These are phyloP conservation scores for Amazona finschi DNA, from an alignment of 2,797 vertebrate species.

Conservation along the genomic window DNA sequence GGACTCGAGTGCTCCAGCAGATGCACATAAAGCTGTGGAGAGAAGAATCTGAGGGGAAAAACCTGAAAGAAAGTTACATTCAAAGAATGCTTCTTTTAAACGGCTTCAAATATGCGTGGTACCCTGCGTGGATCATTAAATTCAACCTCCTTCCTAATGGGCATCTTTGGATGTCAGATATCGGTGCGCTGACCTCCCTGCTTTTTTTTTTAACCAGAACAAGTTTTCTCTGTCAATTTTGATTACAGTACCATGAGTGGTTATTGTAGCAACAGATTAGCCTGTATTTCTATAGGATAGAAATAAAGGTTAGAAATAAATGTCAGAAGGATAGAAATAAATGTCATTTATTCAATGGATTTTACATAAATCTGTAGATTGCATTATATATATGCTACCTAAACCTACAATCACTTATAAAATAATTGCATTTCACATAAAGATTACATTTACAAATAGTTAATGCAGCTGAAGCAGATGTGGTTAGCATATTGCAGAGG, in stretches of 20 bases:
- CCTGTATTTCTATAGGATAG: neutral
- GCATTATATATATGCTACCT: neutral
- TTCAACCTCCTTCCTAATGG: neutral
- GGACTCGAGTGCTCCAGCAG: neutral
- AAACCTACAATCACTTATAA: neutral
- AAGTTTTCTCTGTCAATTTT: neutral
- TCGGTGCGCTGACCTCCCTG: neutral
- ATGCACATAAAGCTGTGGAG: neutral
- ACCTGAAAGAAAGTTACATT: neutral
- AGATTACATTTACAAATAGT: neutral
- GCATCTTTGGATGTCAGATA: neutral
- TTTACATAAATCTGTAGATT: neutral
- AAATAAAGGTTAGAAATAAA: neutral
- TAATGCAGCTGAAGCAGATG: neutral
- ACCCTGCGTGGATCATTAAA: neutral
- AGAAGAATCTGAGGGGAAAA: neutral
- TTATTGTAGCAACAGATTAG: neutral
- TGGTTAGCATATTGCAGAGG: neutral
- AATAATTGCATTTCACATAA: neutral
- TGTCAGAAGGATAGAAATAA: neutral
- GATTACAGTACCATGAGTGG: neutral
- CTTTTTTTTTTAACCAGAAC: conserved; percentile 1
- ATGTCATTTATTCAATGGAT: neutral
- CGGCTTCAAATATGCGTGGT: neutral
- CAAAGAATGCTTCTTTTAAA: neutral